Evolutionary conservation across 2,113 vertebrate genomes (phyloP).

Genomic region (Accipiter virgatus): DNA sequence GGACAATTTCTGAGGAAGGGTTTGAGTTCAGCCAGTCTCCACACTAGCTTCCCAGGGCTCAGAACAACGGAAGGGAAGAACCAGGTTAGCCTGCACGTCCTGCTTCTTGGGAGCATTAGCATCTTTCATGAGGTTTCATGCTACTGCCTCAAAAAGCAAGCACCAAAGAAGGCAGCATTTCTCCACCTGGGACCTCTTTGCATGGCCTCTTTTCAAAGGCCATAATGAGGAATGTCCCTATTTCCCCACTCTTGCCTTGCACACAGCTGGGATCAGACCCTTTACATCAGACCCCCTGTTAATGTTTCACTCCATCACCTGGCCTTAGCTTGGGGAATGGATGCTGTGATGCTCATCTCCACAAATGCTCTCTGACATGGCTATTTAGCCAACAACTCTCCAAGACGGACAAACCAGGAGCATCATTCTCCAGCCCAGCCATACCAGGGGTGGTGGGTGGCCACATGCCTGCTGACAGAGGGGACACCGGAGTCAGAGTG

Average conservation of each 20-base stretch:
- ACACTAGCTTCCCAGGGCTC: background rate
- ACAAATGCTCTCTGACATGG: fast-evolving
- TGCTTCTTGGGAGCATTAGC: background rate
- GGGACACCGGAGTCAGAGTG: fast-evolving
- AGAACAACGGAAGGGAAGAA: background rate
- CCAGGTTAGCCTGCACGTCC: background rate
- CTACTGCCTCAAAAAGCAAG: background rate
- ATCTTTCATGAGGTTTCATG: background rate
- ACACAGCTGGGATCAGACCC: background rate
- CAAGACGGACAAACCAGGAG: background rate
- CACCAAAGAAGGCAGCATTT: background rate
- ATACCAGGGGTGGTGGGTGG: background rate
- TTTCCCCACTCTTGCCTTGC: background rate
- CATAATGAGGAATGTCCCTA: background rate
- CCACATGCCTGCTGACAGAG: background rate
- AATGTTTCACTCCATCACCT: background rate
- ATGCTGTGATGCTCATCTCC: background rate
- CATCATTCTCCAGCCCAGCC: background rate
- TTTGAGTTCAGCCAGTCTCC: background rate
- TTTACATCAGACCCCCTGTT: background rate
- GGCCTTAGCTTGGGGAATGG: background rate
- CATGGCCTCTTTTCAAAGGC: background rate
- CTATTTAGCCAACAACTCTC: background rate
- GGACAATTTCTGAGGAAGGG: background rate
- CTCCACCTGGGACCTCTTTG: background rate